phyloP scores from a whole-genome alignment of 2,797 vertebrate genomes.

The Hephaestus fuliginosus region DNA sequence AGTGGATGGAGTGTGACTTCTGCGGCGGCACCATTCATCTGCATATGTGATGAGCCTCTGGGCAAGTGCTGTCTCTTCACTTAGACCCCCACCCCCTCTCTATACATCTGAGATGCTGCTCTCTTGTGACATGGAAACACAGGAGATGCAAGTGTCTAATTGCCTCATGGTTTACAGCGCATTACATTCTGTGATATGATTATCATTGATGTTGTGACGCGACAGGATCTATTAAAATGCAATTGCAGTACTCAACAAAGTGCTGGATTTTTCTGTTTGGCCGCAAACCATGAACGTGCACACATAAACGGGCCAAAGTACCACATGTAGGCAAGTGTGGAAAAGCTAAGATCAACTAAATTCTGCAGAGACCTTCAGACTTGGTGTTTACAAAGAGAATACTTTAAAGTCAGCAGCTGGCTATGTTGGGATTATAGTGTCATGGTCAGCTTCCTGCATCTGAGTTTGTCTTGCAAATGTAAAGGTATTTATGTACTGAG shows the following conservation, averaged over 20 bases:
- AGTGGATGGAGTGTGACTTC: constrained; percentile 11
- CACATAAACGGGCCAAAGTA: neutral
- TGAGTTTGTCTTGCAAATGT: neutral
- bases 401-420: neutral
- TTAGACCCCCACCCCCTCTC: constrained; percentile 6
- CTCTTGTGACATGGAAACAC: neutral
- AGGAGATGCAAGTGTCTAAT: neutral
- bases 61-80: neutral
- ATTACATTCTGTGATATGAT: neutral
- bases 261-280: constrained; percentile 3
- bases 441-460: neutral
- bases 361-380: neutral
- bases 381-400: neutral
- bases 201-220: neutral
- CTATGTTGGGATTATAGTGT: neutral
- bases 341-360: neutral
- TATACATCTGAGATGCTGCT: neutral
- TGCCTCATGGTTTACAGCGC: too few relatives aligned
- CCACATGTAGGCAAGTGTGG: neutral
- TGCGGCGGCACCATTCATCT: constrained; percentile 14
- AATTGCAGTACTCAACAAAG: neutral
- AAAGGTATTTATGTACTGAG: neutral
- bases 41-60: constrained; percentile 1
- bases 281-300: neutral
- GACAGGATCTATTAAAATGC: neutral